A percentile compares a stretch with the other conserved stretches of the same genome.
Evolutionary conservation across 2,113 vertebrate genomes (phyloP).

Genomic region (Tachuris rubrigastra): DNA sequence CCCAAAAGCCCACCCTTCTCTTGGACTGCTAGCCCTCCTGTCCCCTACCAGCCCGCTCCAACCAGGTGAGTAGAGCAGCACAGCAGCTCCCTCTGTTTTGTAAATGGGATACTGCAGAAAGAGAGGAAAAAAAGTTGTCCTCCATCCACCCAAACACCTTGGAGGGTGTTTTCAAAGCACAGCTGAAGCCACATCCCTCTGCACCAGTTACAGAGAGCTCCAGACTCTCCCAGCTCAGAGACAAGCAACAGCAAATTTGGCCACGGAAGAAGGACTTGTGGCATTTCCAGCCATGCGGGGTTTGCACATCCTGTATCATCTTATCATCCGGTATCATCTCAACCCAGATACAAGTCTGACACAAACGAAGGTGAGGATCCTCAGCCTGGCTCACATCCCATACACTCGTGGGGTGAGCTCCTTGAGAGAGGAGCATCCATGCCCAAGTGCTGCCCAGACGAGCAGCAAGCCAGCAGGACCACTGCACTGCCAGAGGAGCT

Average conservation of each 20-base stretch:
- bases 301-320: neutral
- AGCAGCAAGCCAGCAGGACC: neutral
- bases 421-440: neutral
- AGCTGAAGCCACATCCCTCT: neutral
- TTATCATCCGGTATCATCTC: neutral
- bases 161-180: neutral
- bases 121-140: neutral
- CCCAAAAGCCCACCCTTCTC: neutral
- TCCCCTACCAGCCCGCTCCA: neutral
- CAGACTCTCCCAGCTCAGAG: neutral
- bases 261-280: neutral
- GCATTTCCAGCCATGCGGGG: neutral
- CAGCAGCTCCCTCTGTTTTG: constrained; percentile 60
- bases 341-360: neutral
- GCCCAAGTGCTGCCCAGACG: neutral
- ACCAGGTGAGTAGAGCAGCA: constrained; percentile 28
- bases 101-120: constrained; percentile 17
- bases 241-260: neutral
- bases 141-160: neutral
- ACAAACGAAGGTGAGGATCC: accelerated
- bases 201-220: neutral
- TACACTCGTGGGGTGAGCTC: accelerated
- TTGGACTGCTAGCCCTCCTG: neutral
- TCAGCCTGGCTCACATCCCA: neutral
- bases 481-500: accelerated